Percentiles rank a stretch among this genome's conserved stretches.
Evolutionary conservation across 1,140 invertebrate genomes (phyloP).

Genomic region (Aleiodes sp.): DNA sequence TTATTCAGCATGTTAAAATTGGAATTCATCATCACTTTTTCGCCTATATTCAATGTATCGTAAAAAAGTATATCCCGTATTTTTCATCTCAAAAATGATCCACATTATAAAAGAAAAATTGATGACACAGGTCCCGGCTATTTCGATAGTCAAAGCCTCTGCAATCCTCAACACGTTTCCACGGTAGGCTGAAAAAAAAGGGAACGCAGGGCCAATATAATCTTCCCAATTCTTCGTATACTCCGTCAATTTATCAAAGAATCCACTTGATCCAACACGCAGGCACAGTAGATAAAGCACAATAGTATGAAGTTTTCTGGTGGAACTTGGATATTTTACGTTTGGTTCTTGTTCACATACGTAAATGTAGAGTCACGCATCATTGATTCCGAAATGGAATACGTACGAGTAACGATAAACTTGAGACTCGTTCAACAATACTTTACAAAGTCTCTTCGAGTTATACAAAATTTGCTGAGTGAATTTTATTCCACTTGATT

Average conservation of each 20-base stretch:
- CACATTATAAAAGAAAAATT: constrained; percentile 4
- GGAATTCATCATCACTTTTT: neutral
- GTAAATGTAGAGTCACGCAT: constrained; percentile 29
- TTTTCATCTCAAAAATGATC: neutral
- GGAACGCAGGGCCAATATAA: constrained; percentile 7
- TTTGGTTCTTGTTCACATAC: neutral
- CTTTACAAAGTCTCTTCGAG: neutral
- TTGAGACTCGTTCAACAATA: constrained; percentile 25
- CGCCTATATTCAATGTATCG: neutral
- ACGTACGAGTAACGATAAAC: constrained; percentile 30
- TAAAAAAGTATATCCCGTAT: neutral
- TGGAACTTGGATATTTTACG: constrained; percentile 7
- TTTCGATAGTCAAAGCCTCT: constrained; percentile 7
- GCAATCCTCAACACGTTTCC: neutral
- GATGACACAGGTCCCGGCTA: neutral
- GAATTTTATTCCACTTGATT: constrained; percentile 27
- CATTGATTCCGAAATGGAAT: constrained; percentile 30
- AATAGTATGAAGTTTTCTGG: neutral
- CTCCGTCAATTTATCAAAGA: constrained; percentile 12
- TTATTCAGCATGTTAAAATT: no score
- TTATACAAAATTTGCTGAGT: constrained; percentile 18
- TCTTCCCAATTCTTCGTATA: constrained; percentile 19
- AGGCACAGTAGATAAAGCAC: neutral
- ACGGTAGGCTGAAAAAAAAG: neutral
- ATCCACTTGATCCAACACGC: neutral